Conservation (phyloP, 2,888 invertebrate genomes). For the Heliconius cydno region DNA sequence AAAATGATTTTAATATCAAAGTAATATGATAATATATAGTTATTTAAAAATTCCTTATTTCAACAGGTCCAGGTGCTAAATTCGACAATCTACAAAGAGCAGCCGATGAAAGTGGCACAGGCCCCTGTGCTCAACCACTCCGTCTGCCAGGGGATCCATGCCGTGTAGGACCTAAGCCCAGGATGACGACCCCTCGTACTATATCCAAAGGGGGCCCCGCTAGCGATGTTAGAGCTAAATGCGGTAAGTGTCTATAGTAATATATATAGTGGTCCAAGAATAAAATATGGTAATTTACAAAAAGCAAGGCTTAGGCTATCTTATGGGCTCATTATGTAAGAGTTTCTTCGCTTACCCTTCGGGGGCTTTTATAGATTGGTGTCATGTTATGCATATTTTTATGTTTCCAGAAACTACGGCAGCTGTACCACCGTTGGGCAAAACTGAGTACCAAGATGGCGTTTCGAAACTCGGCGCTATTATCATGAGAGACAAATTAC, state of each 20-base stretch:
- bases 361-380: too few species aligned
- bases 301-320: too few species aligned
- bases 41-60: too few species aligned
- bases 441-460: conserved; percentile 85
- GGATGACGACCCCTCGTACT: conserved; percentile 63
- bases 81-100: conserved; percentile 83
- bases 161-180: conserved; percentile 76
- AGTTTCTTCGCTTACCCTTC: too few species aligned
- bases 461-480: conserved; percentile 84
- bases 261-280: not conserved
- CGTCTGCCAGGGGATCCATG: conserved; percentile 84
- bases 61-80: conserved; percentile 75
- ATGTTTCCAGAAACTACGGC: conserved; percentile 66
- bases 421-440: conserved; percentile 76
- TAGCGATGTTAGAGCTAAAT: conserved; percentile 67
- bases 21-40: too few species aligned
- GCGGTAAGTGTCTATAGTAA: conserved; percentile 58
- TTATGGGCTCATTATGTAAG: too few species aligned
- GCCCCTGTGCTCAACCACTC: conserved; percentile 83
- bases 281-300: too few species aligned
- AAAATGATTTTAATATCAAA: too few species aligned
- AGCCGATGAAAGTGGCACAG: conserved; percentile 79
- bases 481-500: conserved; percentile 84
- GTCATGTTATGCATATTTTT: too few species aligned
- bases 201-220: conserved; percentile 66